phyloP scores from a whole-genome alignment of 2,797 vertebrate species.

The Fratercula arctica region DNA sequence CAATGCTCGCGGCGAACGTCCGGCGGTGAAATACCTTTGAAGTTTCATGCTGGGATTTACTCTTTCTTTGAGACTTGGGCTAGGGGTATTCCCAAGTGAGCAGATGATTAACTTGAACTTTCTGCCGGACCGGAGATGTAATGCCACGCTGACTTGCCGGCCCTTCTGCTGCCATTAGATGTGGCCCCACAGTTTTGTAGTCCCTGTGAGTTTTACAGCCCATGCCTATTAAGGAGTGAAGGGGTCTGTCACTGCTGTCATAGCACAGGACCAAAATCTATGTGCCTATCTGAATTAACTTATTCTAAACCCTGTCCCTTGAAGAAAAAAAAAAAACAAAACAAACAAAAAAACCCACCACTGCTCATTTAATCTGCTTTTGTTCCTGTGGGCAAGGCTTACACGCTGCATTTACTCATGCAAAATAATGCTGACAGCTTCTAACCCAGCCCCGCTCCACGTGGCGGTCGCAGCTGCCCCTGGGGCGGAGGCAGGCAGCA shows the following conservation, averaged over 20 bases:
- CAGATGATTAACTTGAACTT: slow-evolving; percentile 30
- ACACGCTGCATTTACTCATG: not conserved
- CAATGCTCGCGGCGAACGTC: accelerated
- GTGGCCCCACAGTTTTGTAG: not conserved
- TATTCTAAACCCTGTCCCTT: not conserved
- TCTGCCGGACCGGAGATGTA: not conserved
- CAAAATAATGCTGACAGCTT: not conserved
- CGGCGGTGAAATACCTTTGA: slow-evolving; percentile 12
- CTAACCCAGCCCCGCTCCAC: not conserved
- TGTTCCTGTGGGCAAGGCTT: not conserved
- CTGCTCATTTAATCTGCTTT: not conserved
- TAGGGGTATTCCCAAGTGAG: not conserved
- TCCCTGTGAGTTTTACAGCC: slow-evolving; percentile 6
- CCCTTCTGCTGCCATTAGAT: not conserved
- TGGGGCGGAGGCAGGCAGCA: not conserved
- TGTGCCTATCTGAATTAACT: not conserved
- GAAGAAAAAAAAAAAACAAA: not conserved
- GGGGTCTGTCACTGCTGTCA: not conserved
- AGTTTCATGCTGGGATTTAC: not conserved
- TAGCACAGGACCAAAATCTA: not conserved
- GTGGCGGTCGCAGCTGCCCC: not conserved
- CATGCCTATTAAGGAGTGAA: not conserved
- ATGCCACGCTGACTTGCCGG: not conserved
- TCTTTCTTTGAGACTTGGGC: not conserved
- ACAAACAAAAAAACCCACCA: not conserved